Evolutionary conservation across 2,888 invertebrate genomes (phyloP), one percentile per base, ranked within the genome.

Genomic region (Choreutis nemorana): DNA sequence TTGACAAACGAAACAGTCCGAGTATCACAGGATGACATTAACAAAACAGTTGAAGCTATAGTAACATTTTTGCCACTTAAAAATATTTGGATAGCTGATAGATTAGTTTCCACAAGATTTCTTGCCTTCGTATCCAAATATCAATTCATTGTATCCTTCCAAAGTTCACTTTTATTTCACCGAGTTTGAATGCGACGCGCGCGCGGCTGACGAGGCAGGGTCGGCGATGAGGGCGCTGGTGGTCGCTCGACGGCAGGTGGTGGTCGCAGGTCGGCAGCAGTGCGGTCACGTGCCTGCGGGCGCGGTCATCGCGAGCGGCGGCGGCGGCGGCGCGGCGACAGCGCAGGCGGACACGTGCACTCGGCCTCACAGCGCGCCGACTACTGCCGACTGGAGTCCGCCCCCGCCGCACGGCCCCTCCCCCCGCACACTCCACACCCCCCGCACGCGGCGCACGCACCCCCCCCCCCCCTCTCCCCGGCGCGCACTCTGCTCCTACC

Each of bases 401-500:
- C 27, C 30, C 28, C 24, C 38, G 33, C 33, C 36, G 36, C 31
- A 33, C 31, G 29, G 32, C 31, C 26, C 34, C 27, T 32, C 33
- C 30, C 30, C 37, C 33, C 29, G 30, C 26, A 26, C 29, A 31
- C 37, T 37, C 37, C 36, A 32, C 32, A 32, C 37, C 39, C 36
- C 37, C 41, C 37, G 39, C 32, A 31, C 26, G 26, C 15, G 25
- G 29, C 24, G 29, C 36, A 28, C 30, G 26, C 32, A 24, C 26
- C 16, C 29, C 32, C n/a, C 30, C 26, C 28, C 33, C 30, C 36
- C 35, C 28, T 29, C 28, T 22, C 31, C 26, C 29, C 34, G 23
- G 26, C 32, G 10, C 26, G 14, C 14, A 29, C 28, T 18, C 18
- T 26, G 20, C 23, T n/a, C n/a, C n/a, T n/a, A n/a, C n/a, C n/a